These are phyloP conservation scores for Poeciliopsis turneri DNA, from an alignment of 2,797 vertebrate genomes.

Conservation along the genomic window DNA sequence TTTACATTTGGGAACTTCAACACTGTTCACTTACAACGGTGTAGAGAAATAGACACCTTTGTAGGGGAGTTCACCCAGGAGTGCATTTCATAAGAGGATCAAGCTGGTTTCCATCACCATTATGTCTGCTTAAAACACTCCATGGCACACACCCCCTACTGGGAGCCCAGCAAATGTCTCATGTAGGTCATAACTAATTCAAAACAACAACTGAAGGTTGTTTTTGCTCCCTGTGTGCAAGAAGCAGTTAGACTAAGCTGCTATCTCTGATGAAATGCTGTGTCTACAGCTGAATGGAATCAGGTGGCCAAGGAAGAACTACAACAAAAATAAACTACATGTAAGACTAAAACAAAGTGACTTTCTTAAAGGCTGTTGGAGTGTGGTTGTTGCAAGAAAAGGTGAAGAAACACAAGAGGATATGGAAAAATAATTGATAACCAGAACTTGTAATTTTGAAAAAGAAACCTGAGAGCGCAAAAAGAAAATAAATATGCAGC, in stretches of 20 bases:
- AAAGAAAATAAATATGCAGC: conserved; percentile 1
- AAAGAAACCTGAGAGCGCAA: neutral
- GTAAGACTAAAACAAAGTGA: conserved; percentile 29
- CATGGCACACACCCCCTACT: conserved; percentile 45
- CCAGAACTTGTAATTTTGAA: neutral
- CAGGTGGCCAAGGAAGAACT: conserved; percentile 39
- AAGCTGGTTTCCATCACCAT: conserved; percentile 61
- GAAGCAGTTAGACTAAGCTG: conserved; percentile 16
- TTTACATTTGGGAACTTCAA: conserved; percentile 27
- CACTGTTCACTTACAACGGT: neutral
- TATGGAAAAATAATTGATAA: conserved; percentile 3
- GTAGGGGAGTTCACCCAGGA: conserved; percentile 42
- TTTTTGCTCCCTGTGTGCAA: conserved; percentile 28
- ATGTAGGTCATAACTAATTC: conserved; percentile 45
- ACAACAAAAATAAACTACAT: conserved; percentile 50
- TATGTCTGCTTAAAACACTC: conserved; percentile 39
- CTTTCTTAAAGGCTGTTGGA: conserved; percentile 12
- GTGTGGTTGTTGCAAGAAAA: conserved; percentile 8
- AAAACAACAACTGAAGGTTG: conserved; percentile 48
- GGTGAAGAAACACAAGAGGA: conserved; percentile 16
- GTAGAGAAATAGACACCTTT: conserved; percentile 25
- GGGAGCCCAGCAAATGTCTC: conserved; percentile 38
- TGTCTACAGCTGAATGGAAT: conserved; percentile 39
- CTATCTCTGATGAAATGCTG: conserved; percentile 34
- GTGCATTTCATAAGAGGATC: conserved; percentile 49